Percentiles rank a stretch among this genome's conserved stretches.
Evolutionary conservation across 2,888 invertebrate species (phyloP).

Genomic region (Meiosimyza decipiens): DNA sequence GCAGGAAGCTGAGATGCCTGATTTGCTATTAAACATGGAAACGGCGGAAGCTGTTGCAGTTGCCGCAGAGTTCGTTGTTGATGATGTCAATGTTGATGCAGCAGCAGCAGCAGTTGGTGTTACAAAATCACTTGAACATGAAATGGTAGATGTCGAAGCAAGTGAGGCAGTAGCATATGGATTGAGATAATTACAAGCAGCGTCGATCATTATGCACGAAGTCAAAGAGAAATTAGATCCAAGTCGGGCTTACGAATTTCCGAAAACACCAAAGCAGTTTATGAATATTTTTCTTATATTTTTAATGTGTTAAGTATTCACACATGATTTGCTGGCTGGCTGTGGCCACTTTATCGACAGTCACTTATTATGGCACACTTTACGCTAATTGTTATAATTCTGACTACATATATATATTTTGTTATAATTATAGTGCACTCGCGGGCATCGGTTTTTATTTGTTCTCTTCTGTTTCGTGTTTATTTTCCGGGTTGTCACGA

Average conservation of each 20-base stretch:
- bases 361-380: conserved; percentile 21
- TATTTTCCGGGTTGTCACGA: conserved; percentile 14
- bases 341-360: conserved; percentile 5
- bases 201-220: conserved; percentile 58
- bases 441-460: conserved; percentile 34
- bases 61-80: conserved; percentile 41
- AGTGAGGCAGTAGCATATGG: conserved; percentile 54
- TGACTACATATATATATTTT: background rate
- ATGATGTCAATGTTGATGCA: conserved; percentile 43
- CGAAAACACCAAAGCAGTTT: background rate
- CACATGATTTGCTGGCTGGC: too few relatives aligned
- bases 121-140: conserved; percentile 39
- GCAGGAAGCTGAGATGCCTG: conserved; percentile 20
- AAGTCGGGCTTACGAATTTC: background rate
- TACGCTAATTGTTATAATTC: too few relatives aligned
- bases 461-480: conserved; percentile 32
- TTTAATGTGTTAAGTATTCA: too few relatives aligned
- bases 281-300: background rate
- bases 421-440: conserved; percentile 7
- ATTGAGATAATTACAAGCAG: conserved; percentile 63
- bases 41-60: conserved; percentile 39
- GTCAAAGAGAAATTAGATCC: background rate
- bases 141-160: conserved; percentile 40
- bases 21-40: conserved; percentile 21
- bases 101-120: conserved; percentile 43